A percentile compares a stretch with the other conserved stretches of the same genome.
phyloP scores from a whole-genome alignment of 2,113 vertebrate genomes.

The Gymnocephalus cernua region DNA sequence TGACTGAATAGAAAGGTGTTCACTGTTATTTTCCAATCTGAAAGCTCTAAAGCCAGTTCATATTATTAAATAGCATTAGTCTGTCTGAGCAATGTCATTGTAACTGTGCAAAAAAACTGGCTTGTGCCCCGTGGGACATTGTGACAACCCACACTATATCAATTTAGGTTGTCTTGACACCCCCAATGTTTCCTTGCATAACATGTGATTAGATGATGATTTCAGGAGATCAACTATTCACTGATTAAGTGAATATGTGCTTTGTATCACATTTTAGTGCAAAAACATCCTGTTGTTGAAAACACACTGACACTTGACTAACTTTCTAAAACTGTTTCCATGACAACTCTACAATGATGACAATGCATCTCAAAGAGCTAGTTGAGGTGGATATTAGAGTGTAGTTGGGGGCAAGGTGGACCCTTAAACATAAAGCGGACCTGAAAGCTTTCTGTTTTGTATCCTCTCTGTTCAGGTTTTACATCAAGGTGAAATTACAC shows the following conservation, averaged over 20 bases:
- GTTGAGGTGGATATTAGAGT: conserved; percentile 10
- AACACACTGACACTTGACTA: not conserved
- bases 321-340: conserved; percentile 49
- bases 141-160: conserved; percentile 11
- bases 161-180: conserved; percentile 35
- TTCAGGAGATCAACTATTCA: not conserved
- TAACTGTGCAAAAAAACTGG: conserved; percentile 28
- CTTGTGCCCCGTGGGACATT: conserved; percentile 8
- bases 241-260: not conserved
- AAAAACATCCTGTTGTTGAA: conserved; percentile 31
- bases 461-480: conserved; percentile 36
- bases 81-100: conserved; percentile 11
- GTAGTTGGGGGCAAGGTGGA: conserved; percentile 15
- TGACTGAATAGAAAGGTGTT: conserved; percentile 17
- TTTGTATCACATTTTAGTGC: not conserved
- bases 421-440: not conserved
- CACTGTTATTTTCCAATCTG: not conserved
- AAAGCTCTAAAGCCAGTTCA: not conserved
- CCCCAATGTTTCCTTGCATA: conserved; percentile 5
- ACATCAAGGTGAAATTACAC: conserved; percentile 55
- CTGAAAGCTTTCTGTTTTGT: conserved; percentile 30
- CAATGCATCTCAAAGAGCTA: conserved; percentile 28
- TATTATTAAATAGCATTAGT: conserved; percentile 11
- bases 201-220: conserved; percentile 30
- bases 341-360: conserved; percentile 37